Base-by-base conservation (phyloP, 2,888 invertebrate species). In the Tipula vernalis region DNA sequence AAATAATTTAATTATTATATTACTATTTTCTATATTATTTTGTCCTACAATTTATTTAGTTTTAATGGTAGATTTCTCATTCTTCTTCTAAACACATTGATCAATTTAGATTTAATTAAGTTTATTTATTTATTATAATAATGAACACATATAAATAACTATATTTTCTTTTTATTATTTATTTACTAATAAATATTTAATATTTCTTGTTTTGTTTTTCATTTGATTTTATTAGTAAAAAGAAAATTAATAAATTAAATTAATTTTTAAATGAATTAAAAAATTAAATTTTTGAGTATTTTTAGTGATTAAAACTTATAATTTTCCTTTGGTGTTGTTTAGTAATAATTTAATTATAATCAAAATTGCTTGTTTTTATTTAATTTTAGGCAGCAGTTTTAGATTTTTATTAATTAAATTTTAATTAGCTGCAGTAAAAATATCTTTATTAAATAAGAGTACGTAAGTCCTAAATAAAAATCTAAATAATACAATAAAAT, bases 131-230 rank as follows among this genome's bases (percentile, higher is more conserved):
- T 71, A 28, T 71, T 71, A 71, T 71, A 71, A 12, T 71, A 71
- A 71, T 71, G 71, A 71, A 71, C 71, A 71, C 71, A 71, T 71
- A 71, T 71, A 71, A 71, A 71, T 71, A 71, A 71, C 71, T 71
- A 71, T 71, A 71, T 71, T 28, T 71, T 71, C 5, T 18, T 71
- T 71, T 71, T 71, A 71, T 71, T 71, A 28, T 28, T 28, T 71
- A 71, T 71, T 71, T 71, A 71, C 71, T 71, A 71, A 71, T 71
- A 57, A 57, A 57, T 57, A 57, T 57, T 57, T 15, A 15, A 57
- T 15, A 57, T 57, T 57, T 57, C 15, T 57, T 15, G 51, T 57
- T 39, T 57, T 57, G 44, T 44, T 57, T 57, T 57, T 57, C 28
- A 28, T 71, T 18, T 71, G 28, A 71, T 28, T 71, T 71, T 71